Conservation (phyloP, 2,797 vertebrate genomes). For the Gymnopithys bicolor region DNA sequence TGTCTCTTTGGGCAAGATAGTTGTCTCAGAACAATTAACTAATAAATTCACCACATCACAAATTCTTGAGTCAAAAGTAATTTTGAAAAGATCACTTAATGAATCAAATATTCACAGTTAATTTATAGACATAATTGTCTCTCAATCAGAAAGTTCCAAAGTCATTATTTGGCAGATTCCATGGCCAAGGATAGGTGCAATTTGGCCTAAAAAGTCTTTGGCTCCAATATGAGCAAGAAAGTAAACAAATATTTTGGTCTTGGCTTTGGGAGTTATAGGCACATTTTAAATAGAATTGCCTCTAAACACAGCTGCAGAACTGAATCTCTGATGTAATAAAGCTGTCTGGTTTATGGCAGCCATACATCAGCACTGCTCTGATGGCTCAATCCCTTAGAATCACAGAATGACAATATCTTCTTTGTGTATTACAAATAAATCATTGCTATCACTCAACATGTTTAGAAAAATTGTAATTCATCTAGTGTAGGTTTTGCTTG, state of each 20-base stretch:
- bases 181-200: neutral
- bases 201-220: neutral
- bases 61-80: neutral
- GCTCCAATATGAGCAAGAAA: neutral
- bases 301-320: slow-evolving; percentile 63
- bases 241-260: slow-evolving; percentile 44
- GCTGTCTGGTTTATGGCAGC: slow-evolving; percentile 58
- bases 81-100: neutral
- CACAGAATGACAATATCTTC: slow-evolving; percentile 53
- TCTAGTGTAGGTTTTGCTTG: slow-evolving; percentile 14
- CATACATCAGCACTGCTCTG: slow-evolving; percentile 45
- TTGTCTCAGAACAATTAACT: neutral
- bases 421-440: slow-evolving; percentile 56
- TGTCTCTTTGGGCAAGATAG: neutral
- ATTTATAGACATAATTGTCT: neutral
- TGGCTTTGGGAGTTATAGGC: slow-evolving; percentile 35
- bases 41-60: neutral
- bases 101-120: neutral
- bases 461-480: slow-evolving; percentile 42
- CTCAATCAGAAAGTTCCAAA: neutral
- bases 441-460: neutral
- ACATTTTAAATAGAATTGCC: slow-evolving; percentile 48
- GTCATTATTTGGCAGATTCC: neutral
- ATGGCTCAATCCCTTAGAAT: slow-evolving; percentile 53
- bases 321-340: slow-evolving; percentile 61